Evolutionary conservation across 2,797 vertebrate species (phyloP).

Genomic region (Botia almorhae): DNA sequence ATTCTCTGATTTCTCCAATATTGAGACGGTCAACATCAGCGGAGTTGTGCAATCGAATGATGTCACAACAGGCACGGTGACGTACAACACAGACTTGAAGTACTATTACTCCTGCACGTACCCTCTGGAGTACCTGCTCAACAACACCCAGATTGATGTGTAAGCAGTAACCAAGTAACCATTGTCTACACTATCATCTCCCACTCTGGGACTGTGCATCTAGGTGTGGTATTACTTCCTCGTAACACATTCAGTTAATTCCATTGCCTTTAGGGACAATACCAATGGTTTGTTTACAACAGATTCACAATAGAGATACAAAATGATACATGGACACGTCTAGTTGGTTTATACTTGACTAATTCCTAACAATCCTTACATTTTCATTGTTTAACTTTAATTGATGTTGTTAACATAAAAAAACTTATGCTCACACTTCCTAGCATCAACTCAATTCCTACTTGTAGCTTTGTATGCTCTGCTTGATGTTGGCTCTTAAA

Average conservation of each 20-base stretch:
- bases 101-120: conserved; percentile 79
- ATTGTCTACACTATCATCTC: not conserved
- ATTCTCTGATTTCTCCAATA: conserved; percentile 76
- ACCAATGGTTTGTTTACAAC: not conserved
- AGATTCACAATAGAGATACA: not conserved
- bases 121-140: conserved; percentile 78
- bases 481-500: no score
- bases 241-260: not conserved
- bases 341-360: not conserved
- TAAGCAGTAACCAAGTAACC: conserved; percentile 59
- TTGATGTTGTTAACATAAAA: no score
- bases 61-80: conserved; percentile 67
- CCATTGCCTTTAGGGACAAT: not conserved
- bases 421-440: no score
- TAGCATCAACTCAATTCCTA: no score
- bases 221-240: not conserved
- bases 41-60: conserved; percentile 72
- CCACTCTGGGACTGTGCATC: not conserved
- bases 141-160: conserved; percentile 77
- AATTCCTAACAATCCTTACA: no score
- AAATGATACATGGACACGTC: not conserved
- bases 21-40: conserved; percentile 76
- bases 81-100: conserved; percentile 73
- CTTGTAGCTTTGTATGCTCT: no score
- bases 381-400: no score